Conservation (phyloP, 1,140 invertebrate genomes). For the Bilobella aurantiaca region DNA sequence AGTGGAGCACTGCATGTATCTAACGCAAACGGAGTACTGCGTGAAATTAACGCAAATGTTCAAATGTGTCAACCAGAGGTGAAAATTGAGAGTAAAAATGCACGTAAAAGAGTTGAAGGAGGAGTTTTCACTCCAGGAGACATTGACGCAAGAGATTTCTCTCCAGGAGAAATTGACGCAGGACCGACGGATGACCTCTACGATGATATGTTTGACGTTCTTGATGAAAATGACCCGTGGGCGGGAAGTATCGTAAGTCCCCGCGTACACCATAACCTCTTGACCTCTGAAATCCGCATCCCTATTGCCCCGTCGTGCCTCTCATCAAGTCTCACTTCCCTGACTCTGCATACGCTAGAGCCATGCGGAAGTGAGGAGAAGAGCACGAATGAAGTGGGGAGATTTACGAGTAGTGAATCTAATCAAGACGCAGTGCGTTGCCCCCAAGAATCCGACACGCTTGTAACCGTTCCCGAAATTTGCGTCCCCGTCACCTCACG, state of each 20-base stretch:
- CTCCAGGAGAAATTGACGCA: no score
- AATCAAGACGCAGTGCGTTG: background rate
- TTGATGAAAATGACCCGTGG: no score
- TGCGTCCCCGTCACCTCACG: background rate
- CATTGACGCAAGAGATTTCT: no score
- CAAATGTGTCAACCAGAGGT: no score
- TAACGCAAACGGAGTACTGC: no score
- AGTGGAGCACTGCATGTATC: no score
- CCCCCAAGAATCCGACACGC: background rate
- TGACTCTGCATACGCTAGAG: background rate
- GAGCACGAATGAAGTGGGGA: background rate
- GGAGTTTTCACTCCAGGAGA: no score
- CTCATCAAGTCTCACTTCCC: background rate
- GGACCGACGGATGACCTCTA: no score
- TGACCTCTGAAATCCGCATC: background rate
- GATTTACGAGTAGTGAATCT: background rate
- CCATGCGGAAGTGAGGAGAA: background rate
- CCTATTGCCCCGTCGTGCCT: background rate
- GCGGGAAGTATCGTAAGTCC: background rate
- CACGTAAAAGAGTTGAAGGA: no score
- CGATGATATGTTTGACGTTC: no score
- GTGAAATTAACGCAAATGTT: no score
- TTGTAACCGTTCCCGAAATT: background rate
- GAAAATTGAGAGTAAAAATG: no score
- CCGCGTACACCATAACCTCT: background rate